Conservation (phyloP, 2,113 vertebrate genomes). For the Coptodon bakossiorum region DNA sequence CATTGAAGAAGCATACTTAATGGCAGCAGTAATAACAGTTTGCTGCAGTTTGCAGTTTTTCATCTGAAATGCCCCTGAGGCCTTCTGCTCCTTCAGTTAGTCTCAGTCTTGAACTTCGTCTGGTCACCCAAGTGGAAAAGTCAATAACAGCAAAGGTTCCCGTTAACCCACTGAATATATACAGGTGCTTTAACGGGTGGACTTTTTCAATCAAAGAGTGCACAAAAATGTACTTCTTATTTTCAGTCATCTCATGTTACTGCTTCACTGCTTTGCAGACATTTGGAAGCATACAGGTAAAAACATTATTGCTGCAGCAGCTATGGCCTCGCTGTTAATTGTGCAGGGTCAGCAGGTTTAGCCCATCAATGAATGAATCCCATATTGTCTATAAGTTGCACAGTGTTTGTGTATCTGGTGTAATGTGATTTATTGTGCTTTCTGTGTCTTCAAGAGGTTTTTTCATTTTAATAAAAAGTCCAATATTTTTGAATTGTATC, state of each 20-base stretch:
- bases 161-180: background rate
- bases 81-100: slow-evolving; percentile 9
- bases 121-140: slow-evolving; percentile 1
- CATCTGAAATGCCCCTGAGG: background rate
- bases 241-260: background rate
- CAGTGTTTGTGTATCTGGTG: background rate
- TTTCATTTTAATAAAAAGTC: background rate
- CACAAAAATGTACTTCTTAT: background rate
- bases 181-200: background rate
- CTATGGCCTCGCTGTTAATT: background rate
- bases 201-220: background rate
- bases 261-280: background rate
- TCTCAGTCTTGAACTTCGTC: background rate
- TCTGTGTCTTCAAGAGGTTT: background rate
- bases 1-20: background rate
- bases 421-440: slow-evolving; percentile 9
- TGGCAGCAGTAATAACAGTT: background rate
- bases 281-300: background rate
- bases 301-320: background rate
- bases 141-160: background rate
- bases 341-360: background rate
- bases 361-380: background rate
- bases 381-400: background rate
- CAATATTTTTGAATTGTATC: background rate
- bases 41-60: background rate